Evolutionary conservation across 2,113 vertebrate species (phyloP).

Genomic region (Ageneiosus marmoratus): DNA sequence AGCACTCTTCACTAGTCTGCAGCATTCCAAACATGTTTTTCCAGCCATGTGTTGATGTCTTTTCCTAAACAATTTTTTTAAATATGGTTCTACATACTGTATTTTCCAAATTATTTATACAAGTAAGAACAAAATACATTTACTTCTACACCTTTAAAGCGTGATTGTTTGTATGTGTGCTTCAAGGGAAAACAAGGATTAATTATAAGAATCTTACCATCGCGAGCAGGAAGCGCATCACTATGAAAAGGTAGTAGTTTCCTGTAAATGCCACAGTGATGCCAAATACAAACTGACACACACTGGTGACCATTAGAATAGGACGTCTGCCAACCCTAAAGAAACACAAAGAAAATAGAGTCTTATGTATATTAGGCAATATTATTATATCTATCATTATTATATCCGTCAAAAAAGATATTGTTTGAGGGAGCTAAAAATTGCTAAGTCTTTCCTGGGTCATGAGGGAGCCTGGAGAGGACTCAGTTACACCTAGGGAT

Average conservation of each 20-base stretch:
- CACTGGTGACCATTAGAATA: conserved; percentile 83
- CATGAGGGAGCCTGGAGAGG: neutral
- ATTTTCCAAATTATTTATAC: neutral
- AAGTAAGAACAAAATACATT: neutral
- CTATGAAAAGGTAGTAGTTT: conserved; percentile 84
- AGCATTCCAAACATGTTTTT: neutral
- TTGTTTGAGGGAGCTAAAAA: neutral
- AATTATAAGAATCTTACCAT: conserved; percentile 77
- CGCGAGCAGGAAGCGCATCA: conserved; percentile 84
- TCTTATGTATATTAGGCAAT: neutral
- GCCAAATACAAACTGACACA: conserved; percentile 82
- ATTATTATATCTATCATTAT: neutral
- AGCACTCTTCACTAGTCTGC: neutral
- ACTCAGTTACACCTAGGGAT: neutral
- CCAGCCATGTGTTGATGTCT: neutral
- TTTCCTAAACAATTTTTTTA: neutral
- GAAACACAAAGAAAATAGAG: neutral
- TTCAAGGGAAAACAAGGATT: neutral
- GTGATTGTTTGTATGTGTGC: neutral
- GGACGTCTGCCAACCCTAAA: conserved; percentile 81
- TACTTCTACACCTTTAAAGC: neutral
- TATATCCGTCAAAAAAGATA: neutral
- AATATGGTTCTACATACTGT: neutral
- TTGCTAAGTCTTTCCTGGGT: neutral
- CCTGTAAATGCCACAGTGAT: conserved; percentile 79